phyloP scores from a whole-genome alignment of 1,140 invertebrate species.

The Leptinotarsa undecemlineata region DNA sequence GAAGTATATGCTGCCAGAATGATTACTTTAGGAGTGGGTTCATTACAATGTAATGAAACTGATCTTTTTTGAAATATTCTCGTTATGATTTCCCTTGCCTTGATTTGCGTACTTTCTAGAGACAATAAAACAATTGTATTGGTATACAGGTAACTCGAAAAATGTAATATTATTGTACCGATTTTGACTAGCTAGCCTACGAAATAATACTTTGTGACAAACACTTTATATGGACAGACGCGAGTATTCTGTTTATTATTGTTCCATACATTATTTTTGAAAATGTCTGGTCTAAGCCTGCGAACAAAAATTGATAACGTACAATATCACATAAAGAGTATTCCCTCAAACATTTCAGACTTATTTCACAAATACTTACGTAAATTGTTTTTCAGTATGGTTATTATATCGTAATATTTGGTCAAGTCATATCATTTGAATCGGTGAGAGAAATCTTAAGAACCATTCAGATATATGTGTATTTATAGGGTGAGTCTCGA shows the following conservation, averaged over 20 bases:
- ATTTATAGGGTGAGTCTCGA: too few relatives aligned
- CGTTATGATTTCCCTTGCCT: too few relatives aligned
- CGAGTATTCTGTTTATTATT: not conserved
- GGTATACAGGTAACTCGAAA: slow-evolving; percentile 21
- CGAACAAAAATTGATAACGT: slow-evolving; percentile 14
- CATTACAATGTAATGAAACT: too few relatives aligned
- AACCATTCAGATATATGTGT: too few relatives aligned
- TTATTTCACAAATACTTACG: slow-evolving; percentile 24
- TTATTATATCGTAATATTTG: slow-evolving; percentile 12
- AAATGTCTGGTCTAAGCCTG: not conserved
- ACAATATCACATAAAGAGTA: slow-evolving; percentile 36
- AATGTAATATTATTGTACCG: slow-evolving; percentile 23
- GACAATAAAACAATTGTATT: slow-evolving; percentile 1
- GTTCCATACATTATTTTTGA: not conserved
- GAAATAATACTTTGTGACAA: slow-evolving; percentile 8
- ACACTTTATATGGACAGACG: slow-evolving; percentile 1
- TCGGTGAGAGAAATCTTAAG: slow-evolving; percentile 16
- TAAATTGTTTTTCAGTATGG: slow-evolving; percentile 21
- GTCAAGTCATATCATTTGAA: slow-evolving; percentile 25
- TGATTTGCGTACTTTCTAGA: not conserved
- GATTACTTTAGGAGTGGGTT: not conserved
- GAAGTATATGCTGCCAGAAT: too few relatives aligned
- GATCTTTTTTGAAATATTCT: too few relatives aligned
- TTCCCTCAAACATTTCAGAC: slow-evolving; percentile 34
- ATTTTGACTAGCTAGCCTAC: slow-evolving; percentile 19